phyloP scores from a whole-genome alignment of 2,113 vertebrate species.

The Plestiodon gilberti region DNA sequence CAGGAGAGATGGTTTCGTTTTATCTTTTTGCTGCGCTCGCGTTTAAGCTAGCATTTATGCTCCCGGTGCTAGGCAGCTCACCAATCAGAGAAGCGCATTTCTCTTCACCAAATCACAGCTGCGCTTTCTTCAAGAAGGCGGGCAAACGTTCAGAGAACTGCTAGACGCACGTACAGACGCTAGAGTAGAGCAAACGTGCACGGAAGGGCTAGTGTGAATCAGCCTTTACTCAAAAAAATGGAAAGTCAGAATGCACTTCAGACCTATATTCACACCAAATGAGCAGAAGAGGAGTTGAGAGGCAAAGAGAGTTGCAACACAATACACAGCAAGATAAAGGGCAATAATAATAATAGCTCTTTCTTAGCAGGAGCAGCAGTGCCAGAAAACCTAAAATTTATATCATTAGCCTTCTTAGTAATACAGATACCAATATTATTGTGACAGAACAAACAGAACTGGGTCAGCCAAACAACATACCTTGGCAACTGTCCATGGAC shows the following conservation, averaged over 20 bases:
- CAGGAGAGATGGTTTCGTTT: too few relatives aligned
- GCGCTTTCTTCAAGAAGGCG: too few relatives aligned
- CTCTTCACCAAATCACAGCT: too few relatives aligned
- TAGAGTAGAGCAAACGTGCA: too few relatives aligned
- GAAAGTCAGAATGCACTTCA: conserved; percentile 28
- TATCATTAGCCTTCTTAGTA: conserved; percentile 19
- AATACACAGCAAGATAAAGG: not conserved
- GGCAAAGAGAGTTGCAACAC: conserved; percentile 19
- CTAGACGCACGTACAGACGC: too few relatives aligned
- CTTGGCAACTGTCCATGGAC: not conserved
- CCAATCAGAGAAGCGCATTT: too few relatives aligned
- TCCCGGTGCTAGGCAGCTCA: too few relatives aligned
- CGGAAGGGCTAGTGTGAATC: too few relatives aligned
- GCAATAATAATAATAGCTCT: conserved; percentile 20
- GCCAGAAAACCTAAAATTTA: conserved; percentile 22
- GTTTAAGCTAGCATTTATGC: too few relatives aligned
- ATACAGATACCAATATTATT: not conserved
- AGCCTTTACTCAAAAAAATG: too few relatives aligned
- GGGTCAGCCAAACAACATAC: not conserved
- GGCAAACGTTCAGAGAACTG: too few relatives aligned
- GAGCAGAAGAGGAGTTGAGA: not conserved
- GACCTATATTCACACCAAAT: conserved; percentile 40
- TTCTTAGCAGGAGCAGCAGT: not conserved
- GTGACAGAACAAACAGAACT: conserved; percentile 1
- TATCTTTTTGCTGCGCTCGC: too few relatives aligned